phyloP scores from a whole-genome alignment of 1,140 invertebrate genomes.

The Plectrocnemia conspersa region DNA sequence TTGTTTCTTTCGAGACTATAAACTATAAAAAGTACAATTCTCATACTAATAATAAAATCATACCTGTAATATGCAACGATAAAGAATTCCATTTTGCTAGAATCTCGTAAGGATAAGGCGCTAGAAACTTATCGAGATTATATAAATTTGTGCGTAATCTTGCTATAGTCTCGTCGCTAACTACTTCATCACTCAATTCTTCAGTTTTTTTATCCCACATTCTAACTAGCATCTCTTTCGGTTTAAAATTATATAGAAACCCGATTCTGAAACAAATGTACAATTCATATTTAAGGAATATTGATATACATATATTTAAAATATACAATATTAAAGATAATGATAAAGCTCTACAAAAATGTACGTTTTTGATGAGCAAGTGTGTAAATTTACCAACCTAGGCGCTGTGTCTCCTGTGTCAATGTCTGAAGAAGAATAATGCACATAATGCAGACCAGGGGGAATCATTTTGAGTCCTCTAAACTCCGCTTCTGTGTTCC shows the following conservation, averaged over 20 bases:
- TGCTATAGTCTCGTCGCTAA: conserved; percentile 56
- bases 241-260: conserved; percentile 84
- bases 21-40: background rate
- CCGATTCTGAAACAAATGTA: conserved; percentile 62
- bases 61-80: conserved; percentile 67
- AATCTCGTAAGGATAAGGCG: conserved; percentile 87
- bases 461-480: conserved; percentile 98
- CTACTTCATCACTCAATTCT: conserved; percentile 58
- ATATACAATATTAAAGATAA: background rate
- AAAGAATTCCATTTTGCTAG: conserved; percentile 83
- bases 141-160: conserved; percentile 67
- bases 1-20: too few species aligned
- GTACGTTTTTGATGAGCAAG: too few species aligned
- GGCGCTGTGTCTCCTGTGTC: conserved; percentile 51
- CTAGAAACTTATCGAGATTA: conserved; percentile 77
- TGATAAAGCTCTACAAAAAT: too few species aligned
- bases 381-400: too few species aligned
- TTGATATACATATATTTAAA: background rate
- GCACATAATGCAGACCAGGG: conserved; percentile 91
- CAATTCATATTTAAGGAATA: conserved; percentile 5
- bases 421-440: conserved; percentile 68
- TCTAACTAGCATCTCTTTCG: conserved; percentile 77
- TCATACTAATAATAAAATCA: background rate
- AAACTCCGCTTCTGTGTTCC: conserved; percentile 89
- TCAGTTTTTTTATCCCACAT: conserved; percentile 77